Evolutionary conservation across 2,888 invertebrate species (phyloP).

Genomic region (Dolichopus griseipennis): DNA sequence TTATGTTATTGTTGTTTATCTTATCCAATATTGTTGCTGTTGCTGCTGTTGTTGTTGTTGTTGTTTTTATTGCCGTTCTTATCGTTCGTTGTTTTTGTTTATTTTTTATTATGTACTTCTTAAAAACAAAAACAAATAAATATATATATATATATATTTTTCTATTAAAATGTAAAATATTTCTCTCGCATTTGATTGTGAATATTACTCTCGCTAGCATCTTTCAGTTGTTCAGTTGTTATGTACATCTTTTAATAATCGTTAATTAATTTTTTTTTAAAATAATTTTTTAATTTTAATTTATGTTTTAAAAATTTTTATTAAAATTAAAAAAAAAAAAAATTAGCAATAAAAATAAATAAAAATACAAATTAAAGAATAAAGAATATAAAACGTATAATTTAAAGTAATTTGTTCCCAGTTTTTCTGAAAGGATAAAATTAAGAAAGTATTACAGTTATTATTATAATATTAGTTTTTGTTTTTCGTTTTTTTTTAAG

Average conservation of each 20-base stretch:
- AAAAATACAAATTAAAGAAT: too few relatives aligned
- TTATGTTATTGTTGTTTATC: too few relatives aligned
- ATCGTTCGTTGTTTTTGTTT: neutral
- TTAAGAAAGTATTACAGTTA: too few relatives aligned
- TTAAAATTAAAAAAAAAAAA: neutral
- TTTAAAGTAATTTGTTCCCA: too few relatives aligned
- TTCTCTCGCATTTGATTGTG: neutral
- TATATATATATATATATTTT: neutral
- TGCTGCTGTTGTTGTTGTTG: too few relatives aligned
- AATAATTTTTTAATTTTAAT: neutral
- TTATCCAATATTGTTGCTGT: too few relatives aligned
- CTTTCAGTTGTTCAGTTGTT: slow-evolving; percentile 4
- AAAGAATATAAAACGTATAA: too few relatives aligned
- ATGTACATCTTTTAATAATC: neutral
- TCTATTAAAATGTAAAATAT: neutral
- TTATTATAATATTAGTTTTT: too few relatives aligned
- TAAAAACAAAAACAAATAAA: neutral
- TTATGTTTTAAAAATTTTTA: neutral
- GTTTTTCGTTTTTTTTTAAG: too few relatives aligned
- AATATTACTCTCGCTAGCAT: slow-evolving; percentile 6
- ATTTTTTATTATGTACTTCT: neutral
- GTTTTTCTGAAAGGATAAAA: too few relatives aligned
- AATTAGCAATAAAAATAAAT: neutral
- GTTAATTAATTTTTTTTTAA: neutral
- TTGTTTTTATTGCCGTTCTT: neutral